phyloP scores from a whole-genome alignment of 2,797 vertebrate genomes.

The Peromyscus nudipes region DNA sequence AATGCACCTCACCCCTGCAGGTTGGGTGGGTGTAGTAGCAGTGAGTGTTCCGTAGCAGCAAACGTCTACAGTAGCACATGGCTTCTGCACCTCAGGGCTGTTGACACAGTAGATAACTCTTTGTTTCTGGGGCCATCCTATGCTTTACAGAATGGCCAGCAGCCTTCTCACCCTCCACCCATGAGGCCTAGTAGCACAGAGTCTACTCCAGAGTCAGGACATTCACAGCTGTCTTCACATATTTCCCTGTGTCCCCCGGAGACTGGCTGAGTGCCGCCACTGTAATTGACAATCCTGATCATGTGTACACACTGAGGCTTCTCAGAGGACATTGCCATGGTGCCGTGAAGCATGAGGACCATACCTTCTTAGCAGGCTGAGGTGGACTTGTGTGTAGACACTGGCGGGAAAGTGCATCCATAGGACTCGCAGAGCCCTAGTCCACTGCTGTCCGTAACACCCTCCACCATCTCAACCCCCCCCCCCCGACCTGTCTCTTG shows the following conservation, averaged over 20 bases:
- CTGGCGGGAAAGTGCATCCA: fast-evolving
- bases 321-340: not conserved
- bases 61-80: not conserved
- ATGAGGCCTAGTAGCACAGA: not conserved
- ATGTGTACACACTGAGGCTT: not conserved
- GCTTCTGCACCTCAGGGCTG: not conserved
- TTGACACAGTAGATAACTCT: not conserved
- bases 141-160: not conserved
- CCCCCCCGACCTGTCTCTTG: not conserved
- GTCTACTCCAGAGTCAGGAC: not conserved
- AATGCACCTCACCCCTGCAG: not conserved
- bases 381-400: not conserved
- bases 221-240: not conserved
- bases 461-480: not conserved
- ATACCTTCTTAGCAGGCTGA: not conserved
- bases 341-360: not conserved
- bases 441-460: not conserved
- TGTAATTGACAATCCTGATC: not conserved
- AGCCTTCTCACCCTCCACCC: not conserved
- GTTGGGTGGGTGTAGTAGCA: not conserved
- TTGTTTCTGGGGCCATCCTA: not conserved
- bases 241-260: not conserved
- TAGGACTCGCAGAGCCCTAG: not conserved
- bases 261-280: not conserved
- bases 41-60: no score